These are phyloP conservation scores for Cherax quadricarinatus DNA, from an alignment of 1,140 invertebrate species.

Conservation along the genomic window DNA sequence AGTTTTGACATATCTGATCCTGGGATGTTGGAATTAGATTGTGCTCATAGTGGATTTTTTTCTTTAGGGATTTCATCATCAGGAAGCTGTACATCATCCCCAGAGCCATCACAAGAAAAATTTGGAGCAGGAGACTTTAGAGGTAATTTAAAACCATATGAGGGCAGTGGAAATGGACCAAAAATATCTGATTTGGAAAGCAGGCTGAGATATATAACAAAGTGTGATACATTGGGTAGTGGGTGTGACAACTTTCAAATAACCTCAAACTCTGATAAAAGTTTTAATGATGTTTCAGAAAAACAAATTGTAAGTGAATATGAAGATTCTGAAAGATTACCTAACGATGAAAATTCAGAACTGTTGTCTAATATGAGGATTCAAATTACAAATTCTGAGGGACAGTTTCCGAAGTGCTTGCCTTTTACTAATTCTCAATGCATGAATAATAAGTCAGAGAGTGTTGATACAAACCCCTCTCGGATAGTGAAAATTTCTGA, in stretches of 20 bases:
- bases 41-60: neutral
- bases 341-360: neutral
- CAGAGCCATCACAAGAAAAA: neutral
- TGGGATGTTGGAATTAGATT: conserved; percentile 24
- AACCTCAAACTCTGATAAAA: neutral
- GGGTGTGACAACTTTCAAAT: neutral
- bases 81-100: conserved; percentile 19
- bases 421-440: neutral
- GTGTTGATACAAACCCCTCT: neutral
- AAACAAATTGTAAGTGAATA: conserved; percentile 6
- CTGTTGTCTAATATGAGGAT: neutral
- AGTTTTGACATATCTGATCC: conserved; percentile 1
- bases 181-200: neutral
- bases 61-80: conserved; percentile 18
- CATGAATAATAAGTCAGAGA: neutral
- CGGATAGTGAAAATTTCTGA: neutral
- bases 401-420: neutral
- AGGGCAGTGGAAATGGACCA: neutral
- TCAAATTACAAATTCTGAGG: neutral
- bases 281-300: neutral
- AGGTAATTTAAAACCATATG: neutral
- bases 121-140: neutral
- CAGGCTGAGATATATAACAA: neutral
- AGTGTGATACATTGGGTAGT: neutral
- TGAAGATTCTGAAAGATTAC: neutral